phyloP scores from a whole-genome alignment of 1,140 invertebrate genomes.

The Zaprionus africanus region DNA sequence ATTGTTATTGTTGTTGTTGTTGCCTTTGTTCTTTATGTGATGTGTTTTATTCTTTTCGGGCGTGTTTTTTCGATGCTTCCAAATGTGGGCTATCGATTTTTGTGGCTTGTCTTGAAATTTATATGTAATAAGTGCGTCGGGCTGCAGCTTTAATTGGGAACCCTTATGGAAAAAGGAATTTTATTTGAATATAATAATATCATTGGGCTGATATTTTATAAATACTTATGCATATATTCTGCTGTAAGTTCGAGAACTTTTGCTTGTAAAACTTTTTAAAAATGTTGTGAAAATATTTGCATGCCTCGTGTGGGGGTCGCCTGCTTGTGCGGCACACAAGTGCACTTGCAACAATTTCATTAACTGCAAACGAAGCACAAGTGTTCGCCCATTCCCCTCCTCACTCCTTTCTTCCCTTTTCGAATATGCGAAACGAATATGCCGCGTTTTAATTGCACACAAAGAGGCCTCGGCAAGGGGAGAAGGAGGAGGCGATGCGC shows the following conservation, averaged over 20 bases:
- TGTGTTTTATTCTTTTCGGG: conserved; percentile 31
- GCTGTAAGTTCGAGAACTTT: not conserved
- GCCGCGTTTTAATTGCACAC: conserved; percentile 69
- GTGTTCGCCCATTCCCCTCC: conserved; percentile 3
- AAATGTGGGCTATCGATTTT: conserved; percentile 81
- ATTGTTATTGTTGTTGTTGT: conserved; percentile 67
- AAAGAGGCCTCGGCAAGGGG: conserved; percentile 20
- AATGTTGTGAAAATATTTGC: conserved; percentile 32
- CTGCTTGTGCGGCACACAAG: conserved; percentile 11
- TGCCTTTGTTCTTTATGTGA: conserved; percentile 56
- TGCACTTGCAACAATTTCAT: conserved; percentile 71
- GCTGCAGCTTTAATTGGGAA: conserved; percentile 7
- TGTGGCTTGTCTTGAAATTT: conserved; percentile 43
- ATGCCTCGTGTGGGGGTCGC: conserved; percentile 16
- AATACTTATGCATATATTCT: not conserved
- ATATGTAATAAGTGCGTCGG: conserved; percentile 31
- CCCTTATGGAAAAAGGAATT: not conserved
- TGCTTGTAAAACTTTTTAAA: conserved; percentile 17
- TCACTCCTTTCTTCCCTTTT: conserved; percentile 5
- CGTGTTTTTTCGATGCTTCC: conserved; percentile 34
- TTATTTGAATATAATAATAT: not conserved
- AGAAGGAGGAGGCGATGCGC: conserved; percentile 6
- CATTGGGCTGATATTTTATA: not conserved
- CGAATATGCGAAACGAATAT: conserved; percentile 9
- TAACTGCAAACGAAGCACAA: conserved; percentile 69